Conservation (phyloP, 2,888 invertebrate species). For the Harpalus rubripes region DNA sequence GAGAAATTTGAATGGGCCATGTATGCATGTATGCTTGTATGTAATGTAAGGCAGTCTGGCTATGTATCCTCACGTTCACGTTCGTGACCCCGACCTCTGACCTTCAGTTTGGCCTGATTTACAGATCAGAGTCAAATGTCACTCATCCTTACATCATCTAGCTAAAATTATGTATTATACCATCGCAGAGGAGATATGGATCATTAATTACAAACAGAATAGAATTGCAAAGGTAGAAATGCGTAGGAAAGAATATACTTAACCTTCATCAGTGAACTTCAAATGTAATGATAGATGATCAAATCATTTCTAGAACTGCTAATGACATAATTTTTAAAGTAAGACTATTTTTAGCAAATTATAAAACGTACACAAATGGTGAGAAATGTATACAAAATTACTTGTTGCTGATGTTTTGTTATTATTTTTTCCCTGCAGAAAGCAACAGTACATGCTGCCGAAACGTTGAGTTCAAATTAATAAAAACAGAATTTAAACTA, state of each 20-base stretch:
- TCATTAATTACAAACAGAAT: not conserved
- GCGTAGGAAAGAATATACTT: not conserved
- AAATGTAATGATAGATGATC: too few species aligned
- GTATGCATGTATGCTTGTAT: not conserved
- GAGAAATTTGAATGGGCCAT: not conserved
- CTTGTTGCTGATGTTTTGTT: too few species aligned
- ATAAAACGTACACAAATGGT: too few species aligned
- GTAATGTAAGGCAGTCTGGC: not conserved
- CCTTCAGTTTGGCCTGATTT: slow-evolving; percentile 60
- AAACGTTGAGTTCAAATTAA: too few species aligned
- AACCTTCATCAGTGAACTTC: too few species aligned
- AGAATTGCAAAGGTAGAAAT: not conserved
- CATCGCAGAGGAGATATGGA: not conserved
- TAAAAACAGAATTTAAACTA: too few species aligned
- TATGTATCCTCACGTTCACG: slow-evolving; percentile 17
- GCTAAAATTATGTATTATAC: slow-evolving; percentile 1
- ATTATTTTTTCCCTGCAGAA: too few species aligned
- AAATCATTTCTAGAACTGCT: too few species aligned
- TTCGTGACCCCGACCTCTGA: slow-evolving; percentile 22
- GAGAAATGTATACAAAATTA: too few species aligned
- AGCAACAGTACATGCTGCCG: too few species aligned
- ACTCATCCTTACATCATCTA: not conserved
- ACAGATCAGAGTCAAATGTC: slow-evolving; percentile 64
- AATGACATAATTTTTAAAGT: too few species aligned
- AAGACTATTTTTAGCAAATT: too few species aligned